phyloP scores from a whole-genome alignment of 2,888 invertebrate genomes.

The Deilephila elpenor region DNA sequence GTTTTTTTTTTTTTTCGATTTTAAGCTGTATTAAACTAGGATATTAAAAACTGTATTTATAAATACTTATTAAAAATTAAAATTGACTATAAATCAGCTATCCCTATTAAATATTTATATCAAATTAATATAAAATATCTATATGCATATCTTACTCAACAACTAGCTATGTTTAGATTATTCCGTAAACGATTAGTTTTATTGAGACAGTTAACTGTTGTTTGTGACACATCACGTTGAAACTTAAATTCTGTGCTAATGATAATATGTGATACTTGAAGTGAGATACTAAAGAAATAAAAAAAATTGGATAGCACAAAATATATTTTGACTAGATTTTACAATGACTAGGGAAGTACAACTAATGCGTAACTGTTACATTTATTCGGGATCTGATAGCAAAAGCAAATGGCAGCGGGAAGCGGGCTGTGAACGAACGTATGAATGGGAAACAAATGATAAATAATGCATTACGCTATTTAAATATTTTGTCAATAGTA shows the following conservation, averaged over 20 bases:
- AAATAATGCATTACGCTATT: conserved; percentile 32
- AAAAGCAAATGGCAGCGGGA: conserved; percentile 26
- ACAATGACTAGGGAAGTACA: conserved; percentile 27
- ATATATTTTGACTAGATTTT: conserved; percentile 31
- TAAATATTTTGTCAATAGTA: conserved; percentile 6
- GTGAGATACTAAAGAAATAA: conserved; percentile 30
- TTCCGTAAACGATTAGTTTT: background rate
- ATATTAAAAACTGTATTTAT: background rate
- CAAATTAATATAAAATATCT: background rate
- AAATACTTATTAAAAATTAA: background rate
- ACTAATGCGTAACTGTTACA: conserved; percentile 23
- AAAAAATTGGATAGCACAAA: conserved; percentile 25
- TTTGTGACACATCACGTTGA: conserved; percentile 62
- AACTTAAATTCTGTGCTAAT: conserved; percentile 65
- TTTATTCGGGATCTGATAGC: conserved; percentile 11
- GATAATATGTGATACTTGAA: conserved; percentile 42
- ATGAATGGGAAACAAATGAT: conserved; percentile 22
- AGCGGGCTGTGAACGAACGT: conserved; percentile 7
- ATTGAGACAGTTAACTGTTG: conserved; percentile 58
- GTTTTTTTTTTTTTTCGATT: no score
- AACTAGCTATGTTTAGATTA: background rate
- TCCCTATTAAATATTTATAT: background rate
- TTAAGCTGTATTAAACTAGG: no score
- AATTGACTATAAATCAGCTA: background rate
- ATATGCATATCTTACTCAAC: conserved; percentile 4